phyloP scores from a whole-genome alignment of 2,797 vertebrate species.

The Sebastes paucispinis region DNA sequence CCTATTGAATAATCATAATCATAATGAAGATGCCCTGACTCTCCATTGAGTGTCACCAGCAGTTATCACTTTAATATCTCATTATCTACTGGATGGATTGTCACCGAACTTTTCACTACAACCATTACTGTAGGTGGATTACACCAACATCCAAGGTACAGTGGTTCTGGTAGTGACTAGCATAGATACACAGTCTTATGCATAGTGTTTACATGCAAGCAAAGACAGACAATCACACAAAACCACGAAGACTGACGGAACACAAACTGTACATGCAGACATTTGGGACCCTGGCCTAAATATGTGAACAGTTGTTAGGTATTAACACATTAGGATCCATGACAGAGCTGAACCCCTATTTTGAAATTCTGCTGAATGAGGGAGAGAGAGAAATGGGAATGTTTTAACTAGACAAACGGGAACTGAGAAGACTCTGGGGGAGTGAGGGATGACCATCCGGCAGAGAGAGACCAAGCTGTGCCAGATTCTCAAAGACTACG shows the following conservation, averaged over 20 bases:
- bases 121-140: background rate
- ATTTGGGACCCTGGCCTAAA: conserved; percentile 11
- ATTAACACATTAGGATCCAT: conserved; percentile 33
- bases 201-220: background rate
- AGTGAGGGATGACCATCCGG: conserved; percentile 43
- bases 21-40: background rate
- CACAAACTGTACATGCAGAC: background rate
- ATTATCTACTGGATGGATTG: background rate
- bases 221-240: background rate
- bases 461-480: conserved; percentile 29
- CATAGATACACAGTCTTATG: background rate
- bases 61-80: background rate
- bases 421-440: conserved; percentile 37
- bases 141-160: background rate
- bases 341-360: background rate
- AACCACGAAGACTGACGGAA: background rate
- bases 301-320: conserved; percentile 50
- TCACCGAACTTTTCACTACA: background rate
- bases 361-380: conserved; percentile 11
- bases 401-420: conserved; percentile 24
- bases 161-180: background rate
- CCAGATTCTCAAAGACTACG: conserved; percentile 58
- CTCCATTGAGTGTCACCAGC: background rate
- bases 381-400: conserved; percentile 8
- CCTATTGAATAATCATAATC: background rate